Base-by-base conservation (phyloP, 2,797 vertebrate species). In the Naso thynnoides region DNA sequence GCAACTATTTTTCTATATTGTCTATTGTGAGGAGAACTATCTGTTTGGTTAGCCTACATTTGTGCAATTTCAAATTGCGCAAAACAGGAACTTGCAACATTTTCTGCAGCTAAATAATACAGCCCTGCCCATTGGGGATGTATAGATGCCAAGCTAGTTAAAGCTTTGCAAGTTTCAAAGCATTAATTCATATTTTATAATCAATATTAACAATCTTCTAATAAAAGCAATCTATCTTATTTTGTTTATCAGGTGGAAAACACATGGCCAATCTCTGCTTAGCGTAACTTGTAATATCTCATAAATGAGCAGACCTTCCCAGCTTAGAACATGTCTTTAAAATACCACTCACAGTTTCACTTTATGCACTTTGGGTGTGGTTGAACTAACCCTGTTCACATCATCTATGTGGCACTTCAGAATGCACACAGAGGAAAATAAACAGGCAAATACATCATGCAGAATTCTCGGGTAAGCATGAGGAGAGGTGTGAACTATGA, bases 401-500 rank as follows among this genome's bases (percentile, higher is more conserved):
- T 13, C 9, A 23, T 59, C 4, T 47, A 26, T 39, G 36, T 45
- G 14, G 7, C n/a, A 54, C 58, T 11, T 14, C 24, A 50, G 11
- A 58, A 6, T 41, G 29, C 56, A 38, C 0, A 29, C 19, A 36
- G 6, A 2, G 0, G 2, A 16, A 4, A 60, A 16, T 44, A 11
- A 36, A 39, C 45, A 24, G 23, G 48, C 15, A 45, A 31, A n/a
- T 4, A 24, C 6, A 24, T 27, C 0, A 5, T 38, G 5, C 19
- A 59, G 27, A 19, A 19, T 57, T 7, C 10, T 23, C 0, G 1
- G 3, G 44, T 10, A 57, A 54, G 29, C 15, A 16, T 0, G 0
- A 8, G 8, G 7, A 2, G n/a, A 74, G 39, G 27, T 36, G 58
- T 69, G 27, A 64, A 65, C 52, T 26, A 9, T 55, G 26, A 44